Percentiles rank a stretch among this genome's conserved stretches.
phyloP scores from a whole-genome alignment of 2,113 vertebrate genomes.

The Bucco capensis region DNA sequence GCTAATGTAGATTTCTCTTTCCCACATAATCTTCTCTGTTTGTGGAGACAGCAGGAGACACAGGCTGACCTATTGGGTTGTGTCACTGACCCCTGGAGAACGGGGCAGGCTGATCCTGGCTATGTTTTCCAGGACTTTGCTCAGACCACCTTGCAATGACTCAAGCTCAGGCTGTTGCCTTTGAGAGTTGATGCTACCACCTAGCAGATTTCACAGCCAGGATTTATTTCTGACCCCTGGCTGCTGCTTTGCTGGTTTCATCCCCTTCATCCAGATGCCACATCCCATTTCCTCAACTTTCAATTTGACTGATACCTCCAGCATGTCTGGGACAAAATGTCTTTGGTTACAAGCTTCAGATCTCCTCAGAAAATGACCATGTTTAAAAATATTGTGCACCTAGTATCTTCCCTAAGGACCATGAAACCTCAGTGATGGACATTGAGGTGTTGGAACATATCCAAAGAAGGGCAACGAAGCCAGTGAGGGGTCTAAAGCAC shows the following conservation, averaged over 20 bases:
- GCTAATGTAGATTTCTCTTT: not conserved
- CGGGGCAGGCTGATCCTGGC: not conserved
- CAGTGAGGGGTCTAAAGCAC: too few relatives aligned
- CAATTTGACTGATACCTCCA: not conserved
- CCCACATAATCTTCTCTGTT: slow-evolving; percentile 4
- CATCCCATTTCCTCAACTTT: not conserved
- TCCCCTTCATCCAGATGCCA: not conserved
- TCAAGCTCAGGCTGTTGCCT: not conserved
- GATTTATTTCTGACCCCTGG: not conserved
- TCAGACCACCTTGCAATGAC: not conserved
- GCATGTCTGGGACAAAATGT: not conserved
- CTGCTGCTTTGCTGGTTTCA: not conserved
- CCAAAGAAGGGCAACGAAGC: too few relatives aligned
- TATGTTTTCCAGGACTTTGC: not conserved
- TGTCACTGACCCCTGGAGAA: not conserved
- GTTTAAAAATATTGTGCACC: not conserved
- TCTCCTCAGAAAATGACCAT: not conserved
- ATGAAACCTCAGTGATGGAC: not conserved
- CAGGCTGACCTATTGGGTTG: not conserved
- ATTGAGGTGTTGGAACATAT: too few relatives aligned
- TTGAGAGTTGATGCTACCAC: not conserved
- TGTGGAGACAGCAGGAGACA: not conserved
- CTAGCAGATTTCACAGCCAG: not conserved
- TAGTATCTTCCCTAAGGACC: not conserved
- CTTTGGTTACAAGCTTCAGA: not conserved